Base-by-base conservation (phyloP, 2,113 vertebrate species). In the Pygoscelis adeliae region DNA sequence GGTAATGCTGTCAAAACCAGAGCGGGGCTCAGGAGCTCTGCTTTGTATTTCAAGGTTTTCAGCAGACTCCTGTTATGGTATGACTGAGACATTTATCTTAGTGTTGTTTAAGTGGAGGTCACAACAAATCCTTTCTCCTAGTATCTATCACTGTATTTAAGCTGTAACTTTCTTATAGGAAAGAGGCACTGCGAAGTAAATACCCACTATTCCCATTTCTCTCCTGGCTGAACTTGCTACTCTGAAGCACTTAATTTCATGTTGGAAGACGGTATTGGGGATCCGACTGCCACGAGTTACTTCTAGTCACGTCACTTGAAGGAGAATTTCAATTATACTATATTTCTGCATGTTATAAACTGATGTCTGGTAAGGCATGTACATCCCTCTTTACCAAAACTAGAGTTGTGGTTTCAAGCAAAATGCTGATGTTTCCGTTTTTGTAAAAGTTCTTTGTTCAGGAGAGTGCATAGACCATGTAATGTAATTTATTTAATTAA, bases 231-330 rank as follows among this genome's bases (percentile, higher is more conserved):
- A 91, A 69, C 27, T 11, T 73, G 50, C 12, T 62, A 4, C 32
- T 73, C 30, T 61, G n/a, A 78, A 65, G 8, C 2, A 1, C 7
- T 81, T 77, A 34, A 61, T 55, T 86, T 63, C 13, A 25, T 52
- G 3, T 14, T 59, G 34, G 49, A 86, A 44, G 32, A 11, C 20
- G 7, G 63, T 40, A 73, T 3, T 56, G 19, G 23, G 44, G 69
- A 34, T 49, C 4, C 3, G 2, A n/a, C 11, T 55, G 17, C 9
- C 12, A 55, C 1, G 1, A 59, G 8, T 49, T 79, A 32, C 20
- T 65, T 71, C 42, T 79, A 79, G 13, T 27, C 22, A 26, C 22
- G 44, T 61, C 30, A 25, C 10, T 78, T 59, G 49, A 83, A 67
- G 14, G 13, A 55, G 7, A 77, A 34, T 56, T 83, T 83, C 11